Conservation (phyloP, 1,140 invertebrate species). For the Dendrolimus kikuchii region DNA sequence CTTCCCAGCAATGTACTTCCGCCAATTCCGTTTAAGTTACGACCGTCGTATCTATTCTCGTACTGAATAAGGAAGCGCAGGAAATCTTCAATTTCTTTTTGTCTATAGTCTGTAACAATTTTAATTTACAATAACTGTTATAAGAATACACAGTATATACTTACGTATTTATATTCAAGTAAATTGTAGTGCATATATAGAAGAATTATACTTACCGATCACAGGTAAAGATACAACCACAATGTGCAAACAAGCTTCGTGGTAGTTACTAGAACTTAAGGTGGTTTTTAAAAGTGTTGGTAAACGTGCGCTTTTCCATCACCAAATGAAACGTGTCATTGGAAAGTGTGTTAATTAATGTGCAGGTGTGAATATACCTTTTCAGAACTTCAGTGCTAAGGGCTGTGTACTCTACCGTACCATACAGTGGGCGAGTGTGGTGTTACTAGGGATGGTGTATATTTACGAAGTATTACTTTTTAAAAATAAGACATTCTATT, state of each 20-base stretch:
- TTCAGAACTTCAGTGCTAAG: too few species aligned
- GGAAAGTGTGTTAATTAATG: constrained; percentile 3
- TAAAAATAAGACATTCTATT: too few species aligned
- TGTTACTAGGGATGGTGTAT: too few species aligned
- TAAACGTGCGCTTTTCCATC: constrained; percentile 40
- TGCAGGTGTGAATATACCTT: constrained; percentile 5
- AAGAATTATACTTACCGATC: constrained; percentile 16
- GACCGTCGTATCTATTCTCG: constrained; percentile 30
- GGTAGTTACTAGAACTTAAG: background rate
- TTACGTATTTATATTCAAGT: background rate
- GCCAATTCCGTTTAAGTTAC: constrained; percentile 38
- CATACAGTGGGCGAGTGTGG: too few species aligned
- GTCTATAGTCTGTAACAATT: constrained; percentile 48
- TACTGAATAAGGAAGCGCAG: constrained; percentile 42
- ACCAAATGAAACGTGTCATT: constrained; percentile 20
- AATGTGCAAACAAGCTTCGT: constrained; percentile 5
- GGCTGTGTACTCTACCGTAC: too few species aligned
- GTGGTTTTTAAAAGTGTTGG: constrained; percentile 9
- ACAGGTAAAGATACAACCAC: constrained; percentile 1
- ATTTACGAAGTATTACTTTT: too few species aligned
- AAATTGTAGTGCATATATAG: constrained; percentile 10
- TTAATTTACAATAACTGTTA: background rate
- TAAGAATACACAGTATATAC: background rate
- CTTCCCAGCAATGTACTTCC: constrained; percentile 21
- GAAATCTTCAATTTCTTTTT: constrained; percentile 47